A percentile compares a stretch with the other conserved stretches of the same genome.
These are phyloP conservation scores for Pseudopipra pipra DNA, from an alignment of 2,113 vertebrate species.

Conservation along the genomic window DNA sequence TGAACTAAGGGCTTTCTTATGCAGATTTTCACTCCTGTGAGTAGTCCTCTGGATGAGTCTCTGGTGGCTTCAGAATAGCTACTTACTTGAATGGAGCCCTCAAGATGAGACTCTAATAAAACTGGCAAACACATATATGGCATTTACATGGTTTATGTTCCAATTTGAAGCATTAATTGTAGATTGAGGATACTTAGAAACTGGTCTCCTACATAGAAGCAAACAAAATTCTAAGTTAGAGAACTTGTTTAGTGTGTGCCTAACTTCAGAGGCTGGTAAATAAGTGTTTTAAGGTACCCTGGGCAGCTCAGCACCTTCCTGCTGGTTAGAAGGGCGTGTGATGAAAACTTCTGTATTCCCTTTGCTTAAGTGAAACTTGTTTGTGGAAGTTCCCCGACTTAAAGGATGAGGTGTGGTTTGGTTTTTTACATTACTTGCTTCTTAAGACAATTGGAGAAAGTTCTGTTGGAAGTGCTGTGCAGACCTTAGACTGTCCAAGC, in stretches of 20 bases:
- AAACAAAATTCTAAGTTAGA: neutral
- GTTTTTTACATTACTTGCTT: neutral
- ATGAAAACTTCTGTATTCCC: neutral
- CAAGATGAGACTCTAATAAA: neutral
- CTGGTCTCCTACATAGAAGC: neutral
- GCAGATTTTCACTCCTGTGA: slow-evolving; percentile 44
- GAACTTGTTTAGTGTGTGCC: neutral
- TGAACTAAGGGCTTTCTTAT: slow-evolving; percentile 56
- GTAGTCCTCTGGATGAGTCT: slow-evolving; percentile 13
- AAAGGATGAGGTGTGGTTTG: neutral
- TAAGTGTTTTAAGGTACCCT: neutral
- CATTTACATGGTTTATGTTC: neutral
- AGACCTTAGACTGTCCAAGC: neutral
- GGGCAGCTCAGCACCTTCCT: neutral
- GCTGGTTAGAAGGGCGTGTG: neutral
- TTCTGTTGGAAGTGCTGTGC: neutral
- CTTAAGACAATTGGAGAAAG: neutral
- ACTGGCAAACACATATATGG: neutral
- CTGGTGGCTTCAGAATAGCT: slow-evolving; percentile 25
- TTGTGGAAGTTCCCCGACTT: neutral
- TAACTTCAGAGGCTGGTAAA: neutral
- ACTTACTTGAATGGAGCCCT: slow-evolving; percentile 29
- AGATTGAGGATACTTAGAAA: neutral
- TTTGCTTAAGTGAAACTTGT: neutral
- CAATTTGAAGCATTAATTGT: neutral